phyloP scores from a whole-genome alignment of 1,140 invertebrate species.

The Gonatopus flavifemur region DNA sequence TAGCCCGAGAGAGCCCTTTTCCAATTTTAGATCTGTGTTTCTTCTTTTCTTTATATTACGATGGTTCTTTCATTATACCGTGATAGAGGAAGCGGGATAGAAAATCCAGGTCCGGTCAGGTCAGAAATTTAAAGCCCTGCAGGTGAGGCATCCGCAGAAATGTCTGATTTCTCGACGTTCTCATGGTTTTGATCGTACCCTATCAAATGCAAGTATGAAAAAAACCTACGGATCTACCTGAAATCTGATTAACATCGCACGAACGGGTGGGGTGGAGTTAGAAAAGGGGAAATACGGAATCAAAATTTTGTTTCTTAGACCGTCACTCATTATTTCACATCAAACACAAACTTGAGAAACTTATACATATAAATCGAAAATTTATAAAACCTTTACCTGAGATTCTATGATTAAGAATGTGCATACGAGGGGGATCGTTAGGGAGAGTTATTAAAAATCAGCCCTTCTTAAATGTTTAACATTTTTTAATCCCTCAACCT shows the following conservation, averaged over 20 bases:
- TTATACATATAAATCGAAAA: too few species aligned
- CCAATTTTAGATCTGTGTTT: slow-evolving; percentile 37
- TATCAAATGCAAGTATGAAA: slow-evolving; percentile 35
- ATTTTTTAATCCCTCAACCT: too few species aligned
- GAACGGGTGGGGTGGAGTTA: too few species aligned
- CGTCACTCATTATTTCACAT: too few species aligned
- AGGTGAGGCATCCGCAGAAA: slow-evolving; percentile 12
- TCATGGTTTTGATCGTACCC: slow-evolving; percentile 41
- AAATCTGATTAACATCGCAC: too few species aligned
- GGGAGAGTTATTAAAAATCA: slow-evolving; percentile 15
- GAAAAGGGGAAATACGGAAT: too few species aligned
- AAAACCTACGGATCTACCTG: slow-evolving; percentile 31
- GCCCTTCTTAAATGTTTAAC: too few species aligned
- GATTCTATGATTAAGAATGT: slow-evolving; percentile 7
- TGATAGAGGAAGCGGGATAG: slow-evolving; percentile 5
- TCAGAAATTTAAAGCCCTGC: slow-evolving; percentile 12
- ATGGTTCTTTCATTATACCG: slow-evolving; percentile 19
- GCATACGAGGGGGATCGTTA: slow-evolving; percentile 4
- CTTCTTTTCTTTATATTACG: too few species aligned
- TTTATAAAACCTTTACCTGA: slow-evolving; percentile 3
- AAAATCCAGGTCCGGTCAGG: slow-evolving; percentile 19
- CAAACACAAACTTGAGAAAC: too few species aligned
- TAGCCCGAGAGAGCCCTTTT: slow-evolving; percentile 32
- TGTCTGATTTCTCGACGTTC: slow-evolving; percentile 40
- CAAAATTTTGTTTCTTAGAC: too few species aligned